These are phyloP conservation scores for Alca torda DNA, from an alignment of 2,797 vertebrate genomes.

Conservation along the genomic window DNA sequence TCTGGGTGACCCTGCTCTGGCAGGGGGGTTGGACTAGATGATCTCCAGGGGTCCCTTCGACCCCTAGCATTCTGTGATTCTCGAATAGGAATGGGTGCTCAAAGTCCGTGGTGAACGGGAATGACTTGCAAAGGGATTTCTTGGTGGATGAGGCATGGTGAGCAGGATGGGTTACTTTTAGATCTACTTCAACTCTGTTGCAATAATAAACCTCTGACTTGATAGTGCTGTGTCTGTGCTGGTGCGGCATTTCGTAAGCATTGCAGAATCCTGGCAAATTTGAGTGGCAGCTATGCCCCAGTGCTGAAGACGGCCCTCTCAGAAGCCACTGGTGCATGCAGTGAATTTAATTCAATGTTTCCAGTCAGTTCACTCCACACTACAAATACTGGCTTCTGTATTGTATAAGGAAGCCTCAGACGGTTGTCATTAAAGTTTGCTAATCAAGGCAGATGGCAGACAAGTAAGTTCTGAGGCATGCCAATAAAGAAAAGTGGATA, in stretches of 20 bases:
- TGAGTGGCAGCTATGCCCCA: background rate
- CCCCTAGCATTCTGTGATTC: too few relatives aligned
- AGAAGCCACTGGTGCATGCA: background rate
- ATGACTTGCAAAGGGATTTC: background rate
- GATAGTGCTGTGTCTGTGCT: background rate
- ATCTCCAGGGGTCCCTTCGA: too few relatives aligned
- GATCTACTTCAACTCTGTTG: background rate
- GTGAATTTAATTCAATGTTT: background rate
- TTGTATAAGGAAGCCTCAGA: background rate
- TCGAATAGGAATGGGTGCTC: background rate
- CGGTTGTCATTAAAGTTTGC: background rate
- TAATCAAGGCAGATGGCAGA: background rate
- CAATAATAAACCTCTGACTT: background rate
- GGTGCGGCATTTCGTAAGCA: accelerated
- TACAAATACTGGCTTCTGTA: background rate
- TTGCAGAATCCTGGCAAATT: background rate
- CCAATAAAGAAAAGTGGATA: background rate
- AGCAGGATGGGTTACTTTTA: background rate
- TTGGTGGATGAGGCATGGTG: too few relatives aligned
- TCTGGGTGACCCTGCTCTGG: too few relatives aligned
- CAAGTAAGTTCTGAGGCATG: background rate
- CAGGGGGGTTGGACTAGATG: too few relatives aligned
- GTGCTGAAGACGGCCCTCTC: background rate
- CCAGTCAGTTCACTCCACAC: background rate
- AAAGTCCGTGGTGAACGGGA: accelerated